Evolutionary conservation across 2,113 vertebrate species (phyloP).

Genomic region (Mirounga angustirostris): DNA sequence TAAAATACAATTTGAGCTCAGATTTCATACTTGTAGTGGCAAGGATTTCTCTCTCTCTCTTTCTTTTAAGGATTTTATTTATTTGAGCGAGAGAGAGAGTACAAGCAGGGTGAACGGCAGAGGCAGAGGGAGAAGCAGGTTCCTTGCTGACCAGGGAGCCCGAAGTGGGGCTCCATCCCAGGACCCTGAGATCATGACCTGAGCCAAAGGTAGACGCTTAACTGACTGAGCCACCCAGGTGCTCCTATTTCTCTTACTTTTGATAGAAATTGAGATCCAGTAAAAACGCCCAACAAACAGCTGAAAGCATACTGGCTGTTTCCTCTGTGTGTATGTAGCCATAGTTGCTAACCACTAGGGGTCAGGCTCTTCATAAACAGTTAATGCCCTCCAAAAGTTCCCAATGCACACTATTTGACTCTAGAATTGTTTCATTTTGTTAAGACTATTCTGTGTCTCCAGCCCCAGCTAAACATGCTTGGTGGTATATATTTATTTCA

Average conservation of each 20-base stretch:
- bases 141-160: neutral
- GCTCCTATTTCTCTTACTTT: neutral
- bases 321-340: neutral
- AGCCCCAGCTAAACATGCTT: neutral
- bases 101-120: neutral
- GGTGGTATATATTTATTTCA: neutral
- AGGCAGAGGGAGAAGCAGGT: neutral
- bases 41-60: neutral
- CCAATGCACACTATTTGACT: neutral
- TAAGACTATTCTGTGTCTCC: neutral
- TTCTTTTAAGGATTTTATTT: neutral
- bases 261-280: constrained; percentile 23
- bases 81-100: neutral
- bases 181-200: neutral
- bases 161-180: neutral
- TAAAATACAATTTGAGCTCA: constrained; percentile 24
- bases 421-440: neutral
- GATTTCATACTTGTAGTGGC: neutral
- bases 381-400: constrained; percentile 16
- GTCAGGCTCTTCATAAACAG: constrained; percentile 72
- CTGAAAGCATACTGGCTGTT: neutral
- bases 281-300: neutral
- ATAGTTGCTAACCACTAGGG: constrained; percentile 71
- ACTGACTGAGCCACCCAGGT: neutral
- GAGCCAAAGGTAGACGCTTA: neutral